phyloP scores from a whole-genome alignment of 2,888 invertebrate genomes.

The Crematogaster levior region DNA sequence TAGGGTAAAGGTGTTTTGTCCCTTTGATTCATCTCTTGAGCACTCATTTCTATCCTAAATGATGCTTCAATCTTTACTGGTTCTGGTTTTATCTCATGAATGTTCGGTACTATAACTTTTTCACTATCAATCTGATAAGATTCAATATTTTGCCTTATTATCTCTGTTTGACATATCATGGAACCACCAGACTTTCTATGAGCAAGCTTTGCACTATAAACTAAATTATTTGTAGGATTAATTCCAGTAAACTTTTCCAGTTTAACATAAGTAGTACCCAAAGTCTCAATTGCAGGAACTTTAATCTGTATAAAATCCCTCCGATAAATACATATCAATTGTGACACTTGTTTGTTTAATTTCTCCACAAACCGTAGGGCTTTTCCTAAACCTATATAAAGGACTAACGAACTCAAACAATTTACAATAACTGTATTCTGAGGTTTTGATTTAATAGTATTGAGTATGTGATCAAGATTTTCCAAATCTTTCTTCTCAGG shows the following conservation, averaged over 20 bases:
- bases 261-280: constrained; percentile 80
- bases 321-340: constrained; percentile 81
- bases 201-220: constrained; percentile 72
- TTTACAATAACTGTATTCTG: constrained; percentile 76
- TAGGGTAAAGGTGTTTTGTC: constrained; percentile 81
- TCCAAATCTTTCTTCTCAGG: constrained; percentile 66
- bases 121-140: constrained; percentile 75
- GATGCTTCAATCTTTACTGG: constrained; percentile 67
- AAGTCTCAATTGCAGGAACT: constrained; percentile 79
- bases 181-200: constrained; percentile 79
- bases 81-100: constrained; percentile 29
- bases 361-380: constrained; percentile 78
- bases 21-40: constrained; percentile 81
- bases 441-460: constrained; percentile 67
- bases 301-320: constrained; percentile 75
- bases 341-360: constrained; percentile 73
- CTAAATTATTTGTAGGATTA: constrained; percentile 61
- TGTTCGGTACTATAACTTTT: constrained; percentile 52
- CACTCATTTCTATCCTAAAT: constrained; percentile 82
- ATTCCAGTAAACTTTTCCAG: constrained; percentile 66
- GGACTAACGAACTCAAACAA: constrained; percentile 79
- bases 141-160: constrained; percentile 75
- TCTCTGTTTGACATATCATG: constrained; percentile 73
- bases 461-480: constrained; percentile 70
- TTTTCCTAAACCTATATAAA: constrained; percentile 77